A percentile compares a stretch with the other conserved stretches of the same genome.
phyloP scores from a whole-genome alignment of 2,888 invertebrate genomes.

The Terebella lapidaria region DNA sequence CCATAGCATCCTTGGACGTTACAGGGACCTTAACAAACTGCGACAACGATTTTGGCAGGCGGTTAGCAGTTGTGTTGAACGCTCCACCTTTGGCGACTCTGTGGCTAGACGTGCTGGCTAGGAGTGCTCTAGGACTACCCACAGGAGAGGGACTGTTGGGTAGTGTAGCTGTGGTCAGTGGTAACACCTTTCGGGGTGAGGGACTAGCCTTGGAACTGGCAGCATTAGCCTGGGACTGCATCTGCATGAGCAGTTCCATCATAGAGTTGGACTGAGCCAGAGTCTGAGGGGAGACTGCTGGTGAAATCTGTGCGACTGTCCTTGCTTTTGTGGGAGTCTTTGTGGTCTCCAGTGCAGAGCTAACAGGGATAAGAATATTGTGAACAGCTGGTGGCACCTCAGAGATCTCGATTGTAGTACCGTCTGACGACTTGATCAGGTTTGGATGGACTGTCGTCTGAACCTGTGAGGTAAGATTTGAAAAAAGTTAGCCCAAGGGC shows the following conservation, averaged over 20 bases:
- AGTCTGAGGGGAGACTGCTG: neutral
- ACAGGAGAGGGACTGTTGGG: neutral
- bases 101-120: neutral
- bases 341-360: too few species aligned
- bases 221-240: constrained; percentile 21
- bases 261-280: constrained; percentile 9
- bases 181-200: too few species aligned
- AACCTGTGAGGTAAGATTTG: too few species aligned
- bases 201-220: neutral
- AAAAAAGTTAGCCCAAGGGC: too few species aligned
- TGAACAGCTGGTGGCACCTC: neutral
- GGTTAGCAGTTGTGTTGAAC: neutral
- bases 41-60: neutral
- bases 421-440: constrained; percentile 4
- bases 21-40: neutral
- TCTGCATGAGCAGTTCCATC: constrained; percentile 20
- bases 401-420: neutral
- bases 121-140: neutral
- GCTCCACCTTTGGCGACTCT: neutral
- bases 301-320: too few species aligned
- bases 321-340: too few species aligned
- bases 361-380: too few species aligned
- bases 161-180: too few species aligned
- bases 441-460: too few species aligned
- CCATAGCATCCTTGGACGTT: neutral